These are phyloP conservation scores for Chanos chanos DNA, from an alignment of 2,797 vertebrate genomes.

Conservation along the genomic window DNA sequence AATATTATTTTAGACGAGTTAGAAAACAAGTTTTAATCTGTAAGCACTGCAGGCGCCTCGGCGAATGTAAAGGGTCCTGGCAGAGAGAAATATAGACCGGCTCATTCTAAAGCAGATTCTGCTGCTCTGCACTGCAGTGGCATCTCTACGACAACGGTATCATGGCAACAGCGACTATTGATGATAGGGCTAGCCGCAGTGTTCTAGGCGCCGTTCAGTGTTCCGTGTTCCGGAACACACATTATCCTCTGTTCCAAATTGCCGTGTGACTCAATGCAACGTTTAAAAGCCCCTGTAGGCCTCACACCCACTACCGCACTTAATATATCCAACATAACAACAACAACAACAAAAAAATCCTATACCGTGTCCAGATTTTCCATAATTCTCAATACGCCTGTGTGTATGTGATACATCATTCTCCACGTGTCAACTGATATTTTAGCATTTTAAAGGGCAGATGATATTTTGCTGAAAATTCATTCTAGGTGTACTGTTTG, in stretches of 20 bases:
- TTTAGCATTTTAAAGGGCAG: no score
- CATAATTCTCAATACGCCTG: no score
- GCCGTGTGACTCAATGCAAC: constrained; percentile 26
- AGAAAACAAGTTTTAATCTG: no score
- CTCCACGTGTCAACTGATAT: no score
- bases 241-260: constrained; percentile 12
- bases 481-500: no score
- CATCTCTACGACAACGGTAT: constrained; percentile 24
- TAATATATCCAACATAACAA: constrained; percentile 1
- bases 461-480: no score
- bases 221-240: neutral
- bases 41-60: no score
- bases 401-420: no score
- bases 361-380: no score
- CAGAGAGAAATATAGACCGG: neutral
- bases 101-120: constrained; percentile 13
- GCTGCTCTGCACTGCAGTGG: constrained; percentile 7
- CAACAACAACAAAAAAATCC: neutral
- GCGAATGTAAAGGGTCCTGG: neutral
- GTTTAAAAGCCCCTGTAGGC: neutral
- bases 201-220: neutral
- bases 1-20: no score
- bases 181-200: constrained; percentile 25
- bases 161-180: constrained; percentile 47
- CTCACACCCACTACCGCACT: constrained; percentile 18